Conservation (phyloP, 2,888 invertebrate genomes). For the Philhelius pedissequus region DNA sequence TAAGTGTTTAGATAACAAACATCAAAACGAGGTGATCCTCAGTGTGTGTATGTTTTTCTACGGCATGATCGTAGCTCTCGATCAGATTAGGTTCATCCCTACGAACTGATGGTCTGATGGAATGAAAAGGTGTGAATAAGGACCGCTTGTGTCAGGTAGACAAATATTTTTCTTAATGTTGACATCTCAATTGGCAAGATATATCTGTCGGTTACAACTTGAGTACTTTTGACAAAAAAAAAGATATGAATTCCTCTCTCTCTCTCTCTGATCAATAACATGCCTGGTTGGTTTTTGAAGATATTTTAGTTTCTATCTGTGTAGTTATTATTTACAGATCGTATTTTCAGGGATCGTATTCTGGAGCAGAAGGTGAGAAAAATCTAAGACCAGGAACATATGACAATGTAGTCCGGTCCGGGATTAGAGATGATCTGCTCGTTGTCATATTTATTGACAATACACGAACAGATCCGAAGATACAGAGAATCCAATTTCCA, state of each 20-base stretch:
- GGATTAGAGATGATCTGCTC: constrained; percentile 68
- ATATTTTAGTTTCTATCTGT: constrained; percentile 23
- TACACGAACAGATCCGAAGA: constrained; percentile 9
- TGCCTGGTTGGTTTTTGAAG: constrained; percentile 55
- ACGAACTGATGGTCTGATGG: background rate
- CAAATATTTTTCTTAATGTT: constrained; percentile 69
- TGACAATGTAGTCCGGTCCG: constrained; percentile 46
- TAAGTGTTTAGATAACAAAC: constrained; percentile 52
- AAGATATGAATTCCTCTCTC: background rate
- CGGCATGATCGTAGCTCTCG: constrained; percentile 43
- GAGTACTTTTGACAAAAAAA: constrained; percentile 30
- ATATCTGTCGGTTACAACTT: constrained; percentile 55
- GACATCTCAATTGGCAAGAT: constrained; percentile 67
- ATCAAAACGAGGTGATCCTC: constrained; percentile 29
- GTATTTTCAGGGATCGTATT: constrained; percentile 34
- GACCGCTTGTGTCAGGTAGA: constrained; percentile 67
- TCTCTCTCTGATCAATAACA: constrained; percentile 52
- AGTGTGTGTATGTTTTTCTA: constrained; percentile 46
- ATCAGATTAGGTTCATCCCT: constrained; percentile 64
- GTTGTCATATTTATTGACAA: constrained; percentile 52
- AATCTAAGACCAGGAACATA: constrained; percentile 31
- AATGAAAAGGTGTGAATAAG: constrained; percentile 65
- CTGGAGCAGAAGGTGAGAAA: constrained; percentile 56
- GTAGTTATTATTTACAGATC: constrained; percentile 14
- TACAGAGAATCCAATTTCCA: constrained; percentile 62